phyloP scores from a whole-genome alignment of 2,888 invertebrate species.

The Platypus cylindrus region DNA sequence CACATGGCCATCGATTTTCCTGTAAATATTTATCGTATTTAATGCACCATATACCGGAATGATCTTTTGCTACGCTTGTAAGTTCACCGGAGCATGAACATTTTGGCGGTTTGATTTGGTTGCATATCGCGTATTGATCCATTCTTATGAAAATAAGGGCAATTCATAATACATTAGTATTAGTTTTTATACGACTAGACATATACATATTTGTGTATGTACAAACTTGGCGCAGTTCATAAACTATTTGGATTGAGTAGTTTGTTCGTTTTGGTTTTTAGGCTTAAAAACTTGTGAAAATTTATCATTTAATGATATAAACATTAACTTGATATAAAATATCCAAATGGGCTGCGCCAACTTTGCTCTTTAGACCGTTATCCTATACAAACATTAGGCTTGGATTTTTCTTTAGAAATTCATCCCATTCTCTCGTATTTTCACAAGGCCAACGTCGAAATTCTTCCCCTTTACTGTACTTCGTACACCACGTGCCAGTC shows the following conservation, averaged over 20 bases:
- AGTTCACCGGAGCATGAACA: constrained; percentile 5
- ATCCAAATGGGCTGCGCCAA: no score
- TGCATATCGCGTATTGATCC: constrained; percentile 5
- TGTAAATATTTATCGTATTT: constrained; percentile 1
- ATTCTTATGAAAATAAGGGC: no score
- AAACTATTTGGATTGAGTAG: no score
- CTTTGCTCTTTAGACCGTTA: no score
- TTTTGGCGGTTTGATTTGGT: constrained; percentile 2
- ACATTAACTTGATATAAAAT: no score
- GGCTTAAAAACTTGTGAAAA: no score
- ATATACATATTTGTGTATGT: no score
- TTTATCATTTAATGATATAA: no score
- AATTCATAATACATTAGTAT: no score
- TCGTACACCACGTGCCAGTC: constrained; percentile 30
- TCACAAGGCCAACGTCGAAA: constrained; percentile 29
- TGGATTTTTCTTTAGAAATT: constrained; percentile 26
- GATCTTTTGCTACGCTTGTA: constrained; percentile 4
- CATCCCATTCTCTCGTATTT: constrained; percentile 26
- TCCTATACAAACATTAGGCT: constrained; percentile 22
- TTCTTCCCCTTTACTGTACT: constrained; percentile 25
- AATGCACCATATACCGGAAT: constrained; percentile 4
- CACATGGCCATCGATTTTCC: constrained; percentile 9
- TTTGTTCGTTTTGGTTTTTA: no score
- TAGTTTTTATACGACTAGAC: no score
- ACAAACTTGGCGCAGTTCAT: no score